These are phyloP conservation scores for Aegypius monachus DNA, from an alignment of 2,113 vertebrate genomes.

Conservation along the genomic window DNA sequence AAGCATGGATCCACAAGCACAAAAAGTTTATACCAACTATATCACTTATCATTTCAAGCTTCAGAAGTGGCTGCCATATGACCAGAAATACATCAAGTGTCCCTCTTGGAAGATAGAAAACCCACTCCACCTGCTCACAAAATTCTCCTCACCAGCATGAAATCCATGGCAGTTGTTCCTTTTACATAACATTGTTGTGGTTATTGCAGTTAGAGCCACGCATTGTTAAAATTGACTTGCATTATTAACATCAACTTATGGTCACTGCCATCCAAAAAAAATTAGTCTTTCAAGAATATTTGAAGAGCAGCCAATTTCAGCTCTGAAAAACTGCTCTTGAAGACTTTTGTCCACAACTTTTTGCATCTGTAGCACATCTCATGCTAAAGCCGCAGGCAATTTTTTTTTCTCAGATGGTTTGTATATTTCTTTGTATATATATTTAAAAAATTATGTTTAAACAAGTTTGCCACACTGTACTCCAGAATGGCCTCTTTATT, in stretches of 20 bases:
- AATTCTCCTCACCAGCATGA: background rate
- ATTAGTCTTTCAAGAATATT: background rate
- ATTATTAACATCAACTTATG: background rate
- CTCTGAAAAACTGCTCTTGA: slow-evolving; percentile 7
- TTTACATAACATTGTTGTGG: background rate
- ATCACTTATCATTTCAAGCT: background rate
- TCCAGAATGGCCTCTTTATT: background rate
- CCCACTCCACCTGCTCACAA: background rate
- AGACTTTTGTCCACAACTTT: background rate
- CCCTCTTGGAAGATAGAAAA: slow-evolving; percentile 8
- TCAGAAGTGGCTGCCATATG: background rate
- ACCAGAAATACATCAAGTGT: background rate
- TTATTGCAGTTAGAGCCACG: background rate
- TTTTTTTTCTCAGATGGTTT: background rate
- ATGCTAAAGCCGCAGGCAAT: background rate
- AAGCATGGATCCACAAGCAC: background rate
- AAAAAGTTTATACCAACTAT: background rate
- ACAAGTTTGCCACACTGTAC: background rate
- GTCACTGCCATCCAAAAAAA: background rate
- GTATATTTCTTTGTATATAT: background rate
- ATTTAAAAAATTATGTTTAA: background rate
- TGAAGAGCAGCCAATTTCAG: background rate
- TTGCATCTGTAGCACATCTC: background rate
- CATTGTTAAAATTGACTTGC: slow-evolving; percentile 22
- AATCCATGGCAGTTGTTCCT: background rate